A percentile compares a stretch with the other conserved stretches of the same genome.
These are phyloP conservation scores for Pseudeuparius sepicola DNA, from an alignment of 2,888 invertebrate genomes.

Conservation along the genomic window DNA sequence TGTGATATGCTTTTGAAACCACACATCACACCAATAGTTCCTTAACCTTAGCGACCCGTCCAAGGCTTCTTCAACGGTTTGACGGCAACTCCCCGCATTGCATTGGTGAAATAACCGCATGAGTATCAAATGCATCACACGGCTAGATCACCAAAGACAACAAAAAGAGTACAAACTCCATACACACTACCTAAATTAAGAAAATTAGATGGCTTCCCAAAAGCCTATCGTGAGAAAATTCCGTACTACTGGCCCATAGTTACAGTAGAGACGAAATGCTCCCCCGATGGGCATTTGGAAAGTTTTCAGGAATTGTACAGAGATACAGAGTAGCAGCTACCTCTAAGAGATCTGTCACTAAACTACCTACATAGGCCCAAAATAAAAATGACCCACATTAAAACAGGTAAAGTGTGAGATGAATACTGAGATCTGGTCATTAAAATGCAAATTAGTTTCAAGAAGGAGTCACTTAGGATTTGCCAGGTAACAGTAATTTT, in stretches of 20 bases:
- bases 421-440: too few relatives aligned
- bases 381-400: too few relatives aligned
- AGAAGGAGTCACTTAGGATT: too few relatives aligned
- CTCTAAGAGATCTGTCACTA: too few relatives aligned
- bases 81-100: constrained; percentile 11
- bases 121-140: constrained; percentile 32
- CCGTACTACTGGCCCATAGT: constrained; percentile 32
- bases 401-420: too few relatives aligned
- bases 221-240: constrained; percentile 35
- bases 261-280: constrained; percentile 29
- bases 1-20: constrained; percentile 36
- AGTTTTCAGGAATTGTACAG: too few relatives aligned
- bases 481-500: too few relatives aligned
- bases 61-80: constrained; percentile 6
- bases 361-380: too few relatives aligned
- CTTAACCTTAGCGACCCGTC: constrained; percentile 26
- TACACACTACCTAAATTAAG: constrained; percentile 4
- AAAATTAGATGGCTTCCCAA: too few relatives aligned
- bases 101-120: constrained; percentile 34
- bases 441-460: too few relatives aligned
- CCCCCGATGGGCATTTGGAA: constrained; percentile 28
- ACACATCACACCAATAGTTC: constrained; percentile 37
- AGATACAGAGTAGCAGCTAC: too few relatives aligned
- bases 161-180: neutral
- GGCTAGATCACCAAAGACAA: constrained; percentile 41